phyloP scores from a whole-genome alignment of 2,888 invertebrate genomes.

The Salpingus planirostris region DNA sequence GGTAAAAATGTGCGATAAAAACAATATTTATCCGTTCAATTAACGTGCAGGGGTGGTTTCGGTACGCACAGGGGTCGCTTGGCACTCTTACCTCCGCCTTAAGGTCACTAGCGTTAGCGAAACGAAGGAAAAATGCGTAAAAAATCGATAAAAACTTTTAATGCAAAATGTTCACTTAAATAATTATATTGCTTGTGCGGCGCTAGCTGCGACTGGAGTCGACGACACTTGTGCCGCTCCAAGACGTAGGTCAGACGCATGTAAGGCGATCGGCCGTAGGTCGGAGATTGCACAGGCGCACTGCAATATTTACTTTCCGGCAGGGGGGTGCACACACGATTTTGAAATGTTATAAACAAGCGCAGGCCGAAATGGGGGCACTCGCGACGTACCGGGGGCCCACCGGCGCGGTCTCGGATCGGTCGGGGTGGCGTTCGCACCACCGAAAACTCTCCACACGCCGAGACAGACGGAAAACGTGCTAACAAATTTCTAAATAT shows the following conservation, averaged over 20 bases:
- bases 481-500: constrained; percentile 33
- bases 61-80: too few relatives aligned
- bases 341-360: too few relatives aligned
- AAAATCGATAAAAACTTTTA: constrained; percentile 44
- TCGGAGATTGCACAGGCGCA: constrained; percentile 26
- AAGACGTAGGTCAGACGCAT: constrained; percentile 31
- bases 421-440: constrained; percentile 20
- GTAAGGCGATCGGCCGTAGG: constrained; percentile 31
- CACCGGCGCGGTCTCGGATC: constrained; percentile 11
- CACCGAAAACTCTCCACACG: constrained; percentile 21
- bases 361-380: too few relatives aligned
- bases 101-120: too few relatives aligned
- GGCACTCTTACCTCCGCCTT: too few relatives aligned
- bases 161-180: constrained; percentile 45
- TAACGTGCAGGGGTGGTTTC: constrained; percentile 2
- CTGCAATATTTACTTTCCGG: constrained; percentile 37
- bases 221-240: constrained; percentile 26
- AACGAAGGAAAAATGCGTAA: constrained; percentile 29
- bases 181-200: constrained; percentile 40
- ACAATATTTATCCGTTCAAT: constrained; percentile 29
- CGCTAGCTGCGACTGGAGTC: constrained; percentile 34
- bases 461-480: too few relatives aligned
- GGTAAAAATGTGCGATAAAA: constrained; percentile 37
- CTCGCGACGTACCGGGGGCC: constrained; percentile 33
- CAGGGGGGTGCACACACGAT: too few relatives aligned